phyloP scores from a whole-genome alignment of 2,797 vertebrate species.

The Selene dorsalis region DNA sequence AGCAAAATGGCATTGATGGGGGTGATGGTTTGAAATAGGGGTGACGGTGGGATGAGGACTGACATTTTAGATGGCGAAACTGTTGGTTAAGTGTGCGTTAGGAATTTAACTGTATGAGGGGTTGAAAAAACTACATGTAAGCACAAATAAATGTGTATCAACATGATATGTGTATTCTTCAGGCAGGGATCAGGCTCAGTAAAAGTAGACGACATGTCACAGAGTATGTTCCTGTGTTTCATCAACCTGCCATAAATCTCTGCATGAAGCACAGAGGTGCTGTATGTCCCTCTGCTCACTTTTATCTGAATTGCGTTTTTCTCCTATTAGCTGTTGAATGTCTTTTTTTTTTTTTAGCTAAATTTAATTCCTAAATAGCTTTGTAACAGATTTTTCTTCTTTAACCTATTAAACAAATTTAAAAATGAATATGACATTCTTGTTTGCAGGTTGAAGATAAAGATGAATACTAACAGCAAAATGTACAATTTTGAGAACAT shows the following conservation, averaged over 20 bases:
- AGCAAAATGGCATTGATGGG: slow-evolving; percentile 83
- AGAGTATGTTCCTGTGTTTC: slow-evolving; percentile 32
- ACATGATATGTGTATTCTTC: slow-evolving; percentile 39
- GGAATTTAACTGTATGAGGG: slow-evolving; percentile 54
- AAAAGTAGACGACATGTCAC: slow-evolving; percentile 24
- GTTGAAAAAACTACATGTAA: slow-evolving; percentile 51
- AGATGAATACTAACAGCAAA: slow-evolving; percentile 23
- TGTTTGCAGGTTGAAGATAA: slow-evolving; percentile 19
- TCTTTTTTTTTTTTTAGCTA: slow-evolving; percentile 25
- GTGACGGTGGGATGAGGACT: slow-evolving; percentile 70
- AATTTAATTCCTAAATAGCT: slow-evolving; percentile 14
- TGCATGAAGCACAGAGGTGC: background rate
- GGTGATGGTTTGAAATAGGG: slow-evolving; percentile 80
- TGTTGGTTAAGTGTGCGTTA: slow-evolving; percentile 67
- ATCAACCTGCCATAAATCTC: slow-evolving; percentile 40
- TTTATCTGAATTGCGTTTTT: slow-evolving; percentile 11
- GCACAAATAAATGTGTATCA: slow-evolving; percentile 39
- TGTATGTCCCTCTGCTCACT: slow-evolving; percentile 24
- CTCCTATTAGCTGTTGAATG: slow-evolving; percentile 25
- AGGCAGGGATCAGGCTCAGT: slow-evolving; percentile 36
- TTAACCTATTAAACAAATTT: slow-evolving; percentile 2
- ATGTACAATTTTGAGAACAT: slow-evolving; percentile 13
- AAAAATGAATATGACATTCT: slow-evolving; percentile 1
- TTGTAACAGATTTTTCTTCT: background rate
- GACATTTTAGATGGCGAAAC: slow-evolving; percentile 74